Base-by-base conservation (phyloP, 1,140 invertebrate species). In the Carcinoscorpius rotundicauda region DNA sequence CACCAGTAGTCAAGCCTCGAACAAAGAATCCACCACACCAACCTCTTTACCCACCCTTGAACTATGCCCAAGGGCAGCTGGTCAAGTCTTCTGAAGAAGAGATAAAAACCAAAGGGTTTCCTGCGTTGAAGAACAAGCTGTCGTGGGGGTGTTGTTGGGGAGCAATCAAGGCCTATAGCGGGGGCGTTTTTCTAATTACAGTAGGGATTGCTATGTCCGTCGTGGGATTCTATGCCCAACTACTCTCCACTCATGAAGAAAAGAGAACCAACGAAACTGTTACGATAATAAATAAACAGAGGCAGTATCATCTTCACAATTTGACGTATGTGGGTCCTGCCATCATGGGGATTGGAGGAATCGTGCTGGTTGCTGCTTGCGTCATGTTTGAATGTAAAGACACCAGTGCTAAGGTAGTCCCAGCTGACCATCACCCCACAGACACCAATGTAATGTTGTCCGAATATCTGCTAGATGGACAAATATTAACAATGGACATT, bases 311-410 rank as follows among this genome's bases (percentile, higher is more conserved):
- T 73, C 80, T 93, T 52, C 92, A 92, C 76, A 93, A 94, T 75
- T 79, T 94, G 1, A 91, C 89, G 2, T 93, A 93, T 72, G 90
- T 89, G 3, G 91, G 91, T 6, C 91, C 91, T 6, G 91, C 93
- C 66, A 87, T 94, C 50, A 93, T 94, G 91, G 91, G 91, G 53
- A 85, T 93, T 55, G 91, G 91, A 79, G 90, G 88, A 88, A 81
- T 95, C 73, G 91, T 93, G 64, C 89, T 95, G 4, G 90, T 94
- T 2, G 90, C 91, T 5, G 89, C 90, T 0, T 93, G 90, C 70
- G 91, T 95, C n/a, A 91, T 94, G 89, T 93, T 93, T 72, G 91
- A 94, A 74, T 89, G 65, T 10, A 60, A 68, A 29, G 66, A 69
- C 59, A 66, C 66, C 57, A 66, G 66, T 6, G 60, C 49, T 48